Conservation (phyloP, 2,797 vertebrate genomes). For the Labeo calbasu region DNA sequence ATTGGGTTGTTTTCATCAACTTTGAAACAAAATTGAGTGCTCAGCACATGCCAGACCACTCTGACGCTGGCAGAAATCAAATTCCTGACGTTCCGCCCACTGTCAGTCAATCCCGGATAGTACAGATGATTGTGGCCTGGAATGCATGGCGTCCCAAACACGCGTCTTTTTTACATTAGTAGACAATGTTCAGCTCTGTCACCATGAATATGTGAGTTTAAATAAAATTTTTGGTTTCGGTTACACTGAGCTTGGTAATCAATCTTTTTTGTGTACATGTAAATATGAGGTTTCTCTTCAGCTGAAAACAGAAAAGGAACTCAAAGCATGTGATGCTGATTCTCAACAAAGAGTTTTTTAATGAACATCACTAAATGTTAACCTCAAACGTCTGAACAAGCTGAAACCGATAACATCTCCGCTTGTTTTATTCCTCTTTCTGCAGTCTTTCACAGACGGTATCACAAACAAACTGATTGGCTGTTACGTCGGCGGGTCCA, state of each 20-base stretch:
- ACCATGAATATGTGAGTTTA: background rate
- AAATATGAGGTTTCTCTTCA: background rate
- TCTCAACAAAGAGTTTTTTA: slow-evolving; percentile 15
- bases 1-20: slow-evolving; percentile 63
- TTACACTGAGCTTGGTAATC: background rate
- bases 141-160: slow-evolving; percentile 63
- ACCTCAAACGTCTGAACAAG: slow-evolving; percentile 23
- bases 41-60: slow-evolving; percentile 74
- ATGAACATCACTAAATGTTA: background rate
- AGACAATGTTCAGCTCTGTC: slow-evolving; percentile 50
- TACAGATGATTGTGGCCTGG: slow-evolving; percentile 66
- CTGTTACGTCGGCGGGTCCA: slow-evolving; percentile 85
- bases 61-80: slow-evolving; percentile 70
- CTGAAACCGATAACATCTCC: background rate
- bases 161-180: slow-evolving; percentile 39
- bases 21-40: slow-evolving; percentile 60
- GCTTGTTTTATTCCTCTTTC: slow-evolving; percentile 27
- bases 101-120: slow-evolving; percentile 61
- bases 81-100: slow-evolving; percentile 71
- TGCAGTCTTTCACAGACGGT: slow-evolving; percentile 93
- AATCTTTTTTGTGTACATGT: background rate
- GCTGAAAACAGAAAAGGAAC: slow-evolving; percentile 1
- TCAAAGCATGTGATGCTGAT: slow-evolving; percentile 16
- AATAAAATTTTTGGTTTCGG: background rate
- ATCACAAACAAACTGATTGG: slow-evolving; percentile 98